Conservation (phyloP, 2,113 vertebrate genomes). For the Oreochromis tanganicae region DNA sequence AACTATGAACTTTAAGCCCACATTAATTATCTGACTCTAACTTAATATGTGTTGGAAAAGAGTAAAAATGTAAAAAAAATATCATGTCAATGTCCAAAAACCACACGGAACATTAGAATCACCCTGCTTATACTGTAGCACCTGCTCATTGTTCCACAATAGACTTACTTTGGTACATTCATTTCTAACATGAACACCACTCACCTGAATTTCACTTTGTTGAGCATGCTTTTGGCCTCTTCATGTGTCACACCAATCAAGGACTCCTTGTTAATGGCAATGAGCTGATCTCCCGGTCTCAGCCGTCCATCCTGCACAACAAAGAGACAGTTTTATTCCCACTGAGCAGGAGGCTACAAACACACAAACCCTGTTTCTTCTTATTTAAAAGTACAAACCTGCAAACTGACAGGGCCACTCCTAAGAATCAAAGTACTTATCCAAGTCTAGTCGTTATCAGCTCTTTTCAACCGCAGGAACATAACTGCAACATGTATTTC, state of each 20-base stretch:
- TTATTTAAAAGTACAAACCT: neutral
- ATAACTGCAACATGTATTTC: neutral
- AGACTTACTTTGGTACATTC: neutral
- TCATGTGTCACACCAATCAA: slow-evolving; percentile 84
- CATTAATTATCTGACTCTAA: neutral
- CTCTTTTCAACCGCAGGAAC: neutral
- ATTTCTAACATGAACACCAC: neutral
- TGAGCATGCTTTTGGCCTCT: slow-evolving; percentile 82
- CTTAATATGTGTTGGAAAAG: neutral
- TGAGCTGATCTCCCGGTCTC: slow-evolving; percentile 84
- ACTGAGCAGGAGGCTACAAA: neutral
- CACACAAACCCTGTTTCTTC: neutral
- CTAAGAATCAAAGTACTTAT: neutral
- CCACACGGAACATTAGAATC: neutral
- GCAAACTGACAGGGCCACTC: neutral
- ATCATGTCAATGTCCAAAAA: neutral
- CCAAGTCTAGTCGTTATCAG: neutral
- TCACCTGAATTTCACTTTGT: slow-evolving; percentile 81
- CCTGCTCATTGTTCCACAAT: neutral
- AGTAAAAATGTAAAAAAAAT: neutral
- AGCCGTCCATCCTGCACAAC: slow-evolving; percentile 81
- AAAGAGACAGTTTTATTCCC: neutral
- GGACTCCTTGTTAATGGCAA: slow-evolving; percentile 87
- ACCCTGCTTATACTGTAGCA: neutral
- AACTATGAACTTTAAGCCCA: neutral